phyloP scores from a whole-genome alignment of 2,797 vertebrate genomes.

The Peromyscus eremicus region DNA sequence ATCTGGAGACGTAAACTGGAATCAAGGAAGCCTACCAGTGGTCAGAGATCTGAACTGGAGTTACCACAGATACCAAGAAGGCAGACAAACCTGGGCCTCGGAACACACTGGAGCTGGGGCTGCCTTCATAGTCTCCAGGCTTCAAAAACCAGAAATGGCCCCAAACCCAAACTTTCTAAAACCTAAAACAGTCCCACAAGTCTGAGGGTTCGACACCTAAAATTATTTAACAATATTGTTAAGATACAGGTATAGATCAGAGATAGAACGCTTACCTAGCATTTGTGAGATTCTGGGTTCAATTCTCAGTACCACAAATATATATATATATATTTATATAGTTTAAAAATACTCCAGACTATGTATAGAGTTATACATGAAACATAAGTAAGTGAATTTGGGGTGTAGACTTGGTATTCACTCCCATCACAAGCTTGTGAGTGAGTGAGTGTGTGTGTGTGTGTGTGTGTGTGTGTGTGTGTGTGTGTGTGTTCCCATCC shows the following conservation, averaged over 20 bases:
- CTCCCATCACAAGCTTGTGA: neutral
- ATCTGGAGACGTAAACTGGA: conserved; percentile 27
- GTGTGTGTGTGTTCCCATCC: neutral
- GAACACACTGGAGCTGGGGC: neutral
- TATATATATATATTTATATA: no score
- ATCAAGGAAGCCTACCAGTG: neutral
- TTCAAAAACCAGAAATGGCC: neutral
- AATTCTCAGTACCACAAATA: neutral
- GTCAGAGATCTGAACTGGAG: neutral
- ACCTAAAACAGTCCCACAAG: neutral
- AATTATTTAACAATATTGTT: neutral
- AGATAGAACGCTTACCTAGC: neutral
- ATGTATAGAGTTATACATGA: neutral
- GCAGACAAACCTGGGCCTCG: neutral
- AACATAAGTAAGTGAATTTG: neutral
- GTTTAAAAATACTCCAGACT: neutral
- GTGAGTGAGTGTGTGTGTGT: neutral
- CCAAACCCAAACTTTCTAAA: neutral
- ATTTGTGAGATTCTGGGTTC: neutral
- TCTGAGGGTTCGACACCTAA: neutral
- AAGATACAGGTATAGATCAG: neutral
- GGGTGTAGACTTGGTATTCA: neutral
- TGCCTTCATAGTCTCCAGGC: neutral
- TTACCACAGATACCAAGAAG: neutral
- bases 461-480: neutral